Base-by-base conservation (phyloP, 2,113 vertebrate species). In the Varanus salvator region DNA sequence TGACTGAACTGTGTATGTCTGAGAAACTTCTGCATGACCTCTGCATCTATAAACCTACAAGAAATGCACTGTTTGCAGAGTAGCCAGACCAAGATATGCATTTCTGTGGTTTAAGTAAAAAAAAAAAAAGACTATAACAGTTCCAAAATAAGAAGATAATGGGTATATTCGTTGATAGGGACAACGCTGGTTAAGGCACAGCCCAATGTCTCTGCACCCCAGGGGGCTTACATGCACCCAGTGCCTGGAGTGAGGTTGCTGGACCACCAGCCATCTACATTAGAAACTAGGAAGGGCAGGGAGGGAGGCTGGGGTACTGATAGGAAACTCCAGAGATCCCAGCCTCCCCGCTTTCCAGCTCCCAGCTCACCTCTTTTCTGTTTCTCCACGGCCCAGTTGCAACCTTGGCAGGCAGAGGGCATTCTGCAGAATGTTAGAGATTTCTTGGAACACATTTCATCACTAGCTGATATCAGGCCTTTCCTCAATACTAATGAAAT, bases 81-180 rank as follows among this genome's bases (percentile, higher is more conserved):
- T 64, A 86, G 75, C 54, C 0, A 0, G 8, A 57, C 4, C 34
- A 57, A 68, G 77, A 57, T 4, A 75, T 34, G 68, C 2, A 0
- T 48, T 75, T 89, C 3, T 0, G 23, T 69, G 3, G 82, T 84
- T 92, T 48, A 88, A 1, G 72, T 1, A 19, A 87, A 3, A 74
- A 80, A 90, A 2, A 68, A 87, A 3, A 74, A 80, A 90, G 1
- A 68, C 17, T 8, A 9, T n/a, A 84, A 85, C 88, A 85, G 8
- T 50, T 44, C 75, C 11, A 89, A 54, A 71, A 80, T 84, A 31
- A 0, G 12, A 68, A 80, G 0, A 1, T 2, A 3, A 1, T 19
- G 75, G 0, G 23, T 21, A 80, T 83, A 57, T 85, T 69, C 25
- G 4, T 80, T 0, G 66, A 25, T 4, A 48, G 48, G 34, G 4